Conservation (phyloP, 2,797 vertebrate genomes). For the Chiloscyllium punctatum region DNA sequence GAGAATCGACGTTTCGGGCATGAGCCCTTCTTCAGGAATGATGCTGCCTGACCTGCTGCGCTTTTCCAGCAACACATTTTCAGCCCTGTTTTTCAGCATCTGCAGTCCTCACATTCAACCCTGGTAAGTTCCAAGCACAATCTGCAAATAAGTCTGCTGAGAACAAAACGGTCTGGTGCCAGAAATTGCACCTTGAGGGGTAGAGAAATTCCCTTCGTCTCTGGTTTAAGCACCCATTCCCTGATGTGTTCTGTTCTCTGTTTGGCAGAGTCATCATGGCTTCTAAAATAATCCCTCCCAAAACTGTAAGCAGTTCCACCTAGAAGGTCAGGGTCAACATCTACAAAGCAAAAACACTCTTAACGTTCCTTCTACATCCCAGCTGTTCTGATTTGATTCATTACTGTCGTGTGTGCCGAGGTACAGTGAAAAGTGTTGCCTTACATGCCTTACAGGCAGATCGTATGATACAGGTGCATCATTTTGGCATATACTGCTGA, state of each 20-base stretch:
- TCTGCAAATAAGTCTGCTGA: background rate
- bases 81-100: too few relatives aligned
- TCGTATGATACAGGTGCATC: background rate
- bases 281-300: background rate
- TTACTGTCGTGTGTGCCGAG: too few relatives aligned
- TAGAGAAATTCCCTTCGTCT: background rate
- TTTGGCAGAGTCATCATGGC: background rate
- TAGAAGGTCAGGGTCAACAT: background rate
- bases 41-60: too few relatives aligned
- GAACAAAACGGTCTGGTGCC: background rate
- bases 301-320: background rate
- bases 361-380: background rate
- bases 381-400: background rate
- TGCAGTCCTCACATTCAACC: too few relatives aligned
- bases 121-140: background rate
- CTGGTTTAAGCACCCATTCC: background rate
- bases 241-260: background rate
- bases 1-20: too few relatives aligned
- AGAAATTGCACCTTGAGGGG: background rate
- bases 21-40: too few relatives aligned
- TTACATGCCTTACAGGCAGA: too few relatives aligned
- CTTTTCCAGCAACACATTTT: too few relatives aligned
- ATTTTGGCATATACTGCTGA: background rate
- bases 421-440: too few relatives aligned
- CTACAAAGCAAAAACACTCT: background rate